A percentile compares a stretch with the other conserved stretches of the same genome.
phyloP scores from a whole-genome alignment of 2,797 vertebrate species.

The Anguilla obscura region DNA sequence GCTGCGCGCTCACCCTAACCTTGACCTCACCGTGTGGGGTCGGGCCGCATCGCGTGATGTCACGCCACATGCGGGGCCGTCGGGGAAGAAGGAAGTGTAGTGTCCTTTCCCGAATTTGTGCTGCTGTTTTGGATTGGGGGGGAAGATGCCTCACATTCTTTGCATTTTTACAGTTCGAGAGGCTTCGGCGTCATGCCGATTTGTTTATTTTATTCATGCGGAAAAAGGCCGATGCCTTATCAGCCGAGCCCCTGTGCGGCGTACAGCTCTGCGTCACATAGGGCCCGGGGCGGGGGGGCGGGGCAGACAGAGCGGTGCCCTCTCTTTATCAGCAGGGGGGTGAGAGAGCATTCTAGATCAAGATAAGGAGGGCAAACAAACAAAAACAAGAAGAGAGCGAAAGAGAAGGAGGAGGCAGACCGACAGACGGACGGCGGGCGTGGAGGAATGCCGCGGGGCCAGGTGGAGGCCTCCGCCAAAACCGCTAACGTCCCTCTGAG shows the following conservation, averaged over 20 bases:
- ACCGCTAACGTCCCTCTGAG: not conserved
- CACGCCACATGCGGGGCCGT: not conserved
- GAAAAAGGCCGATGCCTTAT: not conserved
- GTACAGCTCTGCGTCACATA: not conserved
- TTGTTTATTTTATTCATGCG: not conserved
- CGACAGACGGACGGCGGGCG: slow-evolving; percentile 23
- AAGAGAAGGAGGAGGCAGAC: slow-evolving; percentile 51
- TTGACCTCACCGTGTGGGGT: slow-evolving; percentile 14
- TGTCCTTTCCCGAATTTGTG: not conserved
- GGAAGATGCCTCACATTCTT: not conserved
- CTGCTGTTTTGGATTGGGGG: not conserved
- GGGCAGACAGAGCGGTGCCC: slow-evolving; percentile 69
- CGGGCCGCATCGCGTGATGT: not conserved
- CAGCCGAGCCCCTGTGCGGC: not conserved
- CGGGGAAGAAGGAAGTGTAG: not conserved
- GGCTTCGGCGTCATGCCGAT: not conserved
- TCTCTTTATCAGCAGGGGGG: slow-evolving; percentile 67
- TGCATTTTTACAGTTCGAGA: not conserved
- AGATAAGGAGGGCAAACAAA: slow-evolving; percentile 32
- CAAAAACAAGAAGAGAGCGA: slow-evolving; percentile 73
- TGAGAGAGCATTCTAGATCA: slow-evolving; percentile 72
- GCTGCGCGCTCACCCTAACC: not conserved
- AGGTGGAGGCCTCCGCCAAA: not conserved
- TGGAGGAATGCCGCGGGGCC: not conserved
- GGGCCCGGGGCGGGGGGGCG: slow-evolving; percentile 22